phyloP scores from a whole-genome alignment of 2,888 invertebrate genomes.

The Nezara viridula region DNA sequence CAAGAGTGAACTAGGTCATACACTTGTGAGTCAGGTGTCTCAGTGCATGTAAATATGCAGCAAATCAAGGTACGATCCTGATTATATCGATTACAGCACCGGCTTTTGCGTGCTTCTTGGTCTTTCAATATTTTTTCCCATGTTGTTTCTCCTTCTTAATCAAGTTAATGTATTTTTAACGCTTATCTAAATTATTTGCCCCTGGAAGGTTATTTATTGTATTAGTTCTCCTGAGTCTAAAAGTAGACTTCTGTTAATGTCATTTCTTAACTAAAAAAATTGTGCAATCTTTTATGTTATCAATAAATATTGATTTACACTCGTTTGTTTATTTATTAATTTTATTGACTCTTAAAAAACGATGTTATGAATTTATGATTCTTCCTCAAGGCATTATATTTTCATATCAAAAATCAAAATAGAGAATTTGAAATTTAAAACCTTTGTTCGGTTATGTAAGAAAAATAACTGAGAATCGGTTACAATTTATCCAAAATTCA shows the following conservation, averaged over 20 bases:
- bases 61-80: background rate
- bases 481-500: too few species aligned
- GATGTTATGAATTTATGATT: too few species aligned
- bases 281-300: background rate
- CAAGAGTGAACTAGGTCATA: background rate
- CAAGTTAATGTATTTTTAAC: slow-evolving; percentile 38
- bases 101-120: background rate
- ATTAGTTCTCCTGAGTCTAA: background rate
- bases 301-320: background rate
- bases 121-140: background rate
- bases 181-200: slow-evolving; percentile 21
- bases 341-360: too few species aligned
- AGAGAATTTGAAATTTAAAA: too few species aligned
- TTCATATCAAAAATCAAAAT: too few species aligned
- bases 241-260: background rate
- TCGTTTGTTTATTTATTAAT: too few species aligned
- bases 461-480: too few species aligned
- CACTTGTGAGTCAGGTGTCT: background rate
- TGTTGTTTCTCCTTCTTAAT: background rate
- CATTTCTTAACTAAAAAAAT: background rate
- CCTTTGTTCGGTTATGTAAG: too few species aligned
- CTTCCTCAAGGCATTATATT: too few species aligned
- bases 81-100: background rate
- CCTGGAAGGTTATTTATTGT: background rate
- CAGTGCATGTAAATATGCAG: background rate